phyloP scores from a whole-genome alignment of 2,888 invertebrate species.

The Pasiphila rectangulata region DNA sequence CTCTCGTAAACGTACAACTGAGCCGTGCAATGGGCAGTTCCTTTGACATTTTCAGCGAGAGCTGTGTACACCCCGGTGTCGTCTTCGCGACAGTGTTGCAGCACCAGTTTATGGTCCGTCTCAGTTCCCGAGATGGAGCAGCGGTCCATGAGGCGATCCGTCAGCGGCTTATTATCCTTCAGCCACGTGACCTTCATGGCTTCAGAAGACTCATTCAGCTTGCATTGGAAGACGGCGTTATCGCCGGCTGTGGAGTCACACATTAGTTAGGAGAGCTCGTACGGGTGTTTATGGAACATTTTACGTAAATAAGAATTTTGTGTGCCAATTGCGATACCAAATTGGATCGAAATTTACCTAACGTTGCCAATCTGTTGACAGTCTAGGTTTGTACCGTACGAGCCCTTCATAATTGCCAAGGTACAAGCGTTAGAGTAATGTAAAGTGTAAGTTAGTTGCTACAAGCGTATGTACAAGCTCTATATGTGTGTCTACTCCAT shows the following conservation, averaged over 20 bases:
- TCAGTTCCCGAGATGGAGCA: constrained; percentile 82
- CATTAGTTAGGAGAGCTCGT: constrained; percentile 56
- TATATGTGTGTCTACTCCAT: constrained; percentile 58
- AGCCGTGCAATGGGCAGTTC: constrained; percentile 91
- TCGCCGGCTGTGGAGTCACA: constrained; percentile 87
- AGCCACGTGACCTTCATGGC: constrained; percentile 88
- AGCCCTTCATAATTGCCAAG: constrained; percentile 51
- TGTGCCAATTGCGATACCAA: constrained; percentile 21
- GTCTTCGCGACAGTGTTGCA: constrained; percentile 86
- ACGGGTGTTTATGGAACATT: constrained; percentile 41
- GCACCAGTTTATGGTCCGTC: constrained; percentile 84
- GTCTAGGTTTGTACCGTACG: constrained; percentile 45
- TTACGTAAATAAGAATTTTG: constrained; percentile 10
- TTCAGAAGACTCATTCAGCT: constrained; percentile 82
- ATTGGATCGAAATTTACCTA: constrained; percentile 12
- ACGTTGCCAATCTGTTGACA: constrained; percentile 9
- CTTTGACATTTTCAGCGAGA: constrained; percentile 89
- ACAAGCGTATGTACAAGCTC: constrained; percentile 78
- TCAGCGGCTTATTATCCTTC: constrained; percentile 91
- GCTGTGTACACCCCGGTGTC: constrained; percentile 96
- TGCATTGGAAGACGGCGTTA: constrained; percentile 89
- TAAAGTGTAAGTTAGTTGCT: constrained; percentile 71
- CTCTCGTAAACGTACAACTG: constrained; percentile 92
- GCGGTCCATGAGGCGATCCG: constrained; percentile 87
- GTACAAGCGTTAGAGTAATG: constrained; percentile 65